Conservation (phyloP, 2,888 invertebrate species). For the Dugesia japonica region DNA sequence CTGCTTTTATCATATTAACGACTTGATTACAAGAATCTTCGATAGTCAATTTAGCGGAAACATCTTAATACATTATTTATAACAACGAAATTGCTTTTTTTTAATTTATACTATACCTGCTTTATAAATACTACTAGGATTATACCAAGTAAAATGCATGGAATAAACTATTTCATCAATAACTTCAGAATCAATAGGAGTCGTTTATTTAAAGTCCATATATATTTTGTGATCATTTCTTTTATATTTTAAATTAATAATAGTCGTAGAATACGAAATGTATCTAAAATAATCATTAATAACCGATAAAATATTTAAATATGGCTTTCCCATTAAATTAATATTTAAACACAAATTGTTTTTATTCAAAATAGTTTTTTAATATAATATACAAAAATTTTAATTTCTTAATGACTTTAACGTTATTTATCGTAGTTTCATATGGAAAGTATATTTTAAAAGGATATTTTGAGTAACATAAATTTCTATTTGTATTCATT, state of each 20-base stretch:
- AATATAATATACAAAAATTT: no score
- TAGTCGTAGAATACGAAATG: no score
- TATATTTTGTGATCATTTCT: slow-evolving; percentile 41
- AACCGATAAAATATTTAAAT: not conserved
- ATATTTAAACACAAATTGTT: not conserved
- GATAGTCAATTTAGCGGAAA: slow-evolving; percentile 47
- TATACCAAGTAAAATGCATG: slow-evolving; percentile 50
- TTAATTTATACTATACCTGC: slow-evolving; percentile 34
- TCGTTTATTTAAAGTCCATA: slow-evolving; percentile 53
- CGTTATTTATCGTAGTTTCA: no score
- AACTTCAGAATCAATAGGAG: slow-evolving; percentile 50
- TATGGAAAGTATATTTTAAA: no score
- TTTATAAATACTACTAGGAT: slow-evolving; percentile 51
- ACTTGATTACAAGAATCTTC: slow-evolving; percentile 48
- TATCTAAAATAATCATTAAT: no score
- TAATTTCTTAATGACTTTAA: no score
- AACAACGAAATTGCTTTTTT: slow-evolving; percentile 29
- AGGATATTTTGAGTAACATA: no score
- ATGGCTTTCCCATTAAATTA: not conserved
- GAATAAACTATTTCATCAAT: slow-evolving; percentile 44
- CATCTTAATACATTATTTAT: slow-evolving; percentile 38
- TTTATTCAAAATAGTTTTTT: no score
- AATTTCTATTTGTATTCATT: no score
- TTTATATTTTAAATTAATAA: no score
- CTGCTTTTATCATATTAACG: slow-evolving; percentile 49